A percentile compares a stretch with the other conserved stretches of the same genome.
Conservation (phyloP, 2,113 vertebrate genomes). For the Furnarius figulus region DNA sequence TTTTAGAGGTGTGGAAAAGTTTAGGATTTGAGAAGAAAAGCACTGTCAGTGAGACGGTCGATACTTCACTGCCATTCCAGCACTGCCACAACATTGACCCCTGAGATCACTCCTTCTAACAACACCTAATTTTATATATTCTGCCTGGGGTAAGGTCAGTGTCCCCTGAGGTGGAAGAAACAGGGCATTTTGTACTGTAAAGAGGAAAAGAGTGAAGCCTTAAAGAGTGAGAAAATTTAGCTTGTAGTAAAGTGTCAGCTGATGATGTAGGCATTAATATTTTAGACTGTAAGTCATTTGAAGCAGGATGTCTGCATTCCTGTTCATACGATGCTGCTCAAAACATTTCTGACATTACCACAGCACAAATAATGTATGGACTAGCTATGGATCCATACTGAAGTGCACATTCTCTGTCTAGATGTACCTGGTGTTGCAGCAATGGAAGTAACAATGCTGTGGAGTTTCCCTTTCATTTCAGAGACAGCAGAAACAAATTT, state of each 20-base stretch:
- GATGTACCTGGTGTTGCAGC: not conserved
- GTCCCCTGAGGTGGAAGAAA: not conserved
- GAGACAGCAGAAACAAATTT: not conserved
- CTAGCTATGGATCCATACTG: not conserved
- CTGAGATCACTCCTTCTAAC: not conserved
- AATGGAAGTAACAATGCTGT: not conserved
- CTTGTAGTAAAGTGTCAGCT: not conserved
- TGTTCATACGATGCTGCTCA: not conserved
- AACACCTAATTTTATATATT: not conserved
- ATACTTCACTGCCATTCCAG: not conserved
- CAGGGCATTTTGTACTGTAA: not conserved
- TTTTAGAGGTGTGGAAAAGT: constrained; percentile 10
- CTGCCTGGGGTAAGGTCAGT: not conserved
- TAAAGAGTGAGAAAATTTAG: not conserved
- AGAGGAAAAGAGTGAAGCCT: not conserved
- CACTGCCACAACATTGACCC: not conserved
- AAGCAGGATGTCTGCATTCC: not conserved
- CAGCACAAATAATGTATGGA: not conserved
- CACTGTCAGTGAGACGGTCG: not conserved
- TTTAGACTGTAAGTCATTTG: not conserved
- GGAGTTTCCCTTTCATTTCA: not conserved
- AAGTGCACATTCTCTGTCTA: not conserved
- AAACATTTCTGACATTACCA: not conserved
- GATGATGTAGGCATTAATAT: constrained; percentile 5
- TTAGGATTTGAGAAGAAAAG: not conserved